Base-by-base conservation (phyloP, 2,888 invertebrate species). In the Pediacus dermestoides region DNA sequence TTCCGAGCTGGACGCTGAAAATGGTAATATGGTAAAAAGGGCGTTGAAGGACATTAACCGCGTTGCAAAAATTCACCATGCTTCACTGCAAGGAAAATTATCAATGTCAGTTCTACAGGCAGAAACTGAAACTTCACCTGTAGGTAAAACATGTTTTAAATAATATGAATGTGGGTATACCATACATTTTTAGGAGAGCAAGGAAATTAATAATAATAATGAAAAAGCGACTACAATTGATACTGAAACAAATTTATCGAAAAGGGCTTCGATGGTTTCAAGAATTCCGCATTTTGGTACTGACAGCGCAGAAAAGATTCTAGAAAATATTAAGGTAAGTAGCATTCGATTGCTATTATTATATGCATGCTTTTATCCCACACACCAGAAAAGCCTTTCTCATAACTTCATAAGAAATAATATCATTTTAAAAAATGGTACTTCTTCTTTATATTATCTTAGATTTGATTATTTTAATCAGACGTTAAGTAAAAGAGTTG, bases 1-100 rank as follows among this genome's bases (percentile, higher is more conserved):
- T 68, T 88, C 88, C 0, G 77, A 84, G 33, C 69, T 88, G 25
- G 78, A 78, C 18, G 78, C 81, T 0, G 89, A 89, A 66, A 89
- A 89, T 49, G 74, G 75, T 25, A 80, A 79, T 13, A 86, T 88
- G 79, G 78, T 86, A 10, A 70, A 76, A 1, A 74, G 77, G 25
- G 80, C 82, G 0, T 74, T 87, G 1, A 74, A 80, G 0, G 80
- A 82, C 53, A 80, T 85, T 0, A 89, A 89, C 58, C 72, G 77
- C 30, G 68, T 81, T 46, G 85, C 87, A 0, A 71, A 78, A 22
- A 78, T 85, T 32, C 78, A 84, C 44, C 85, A 87, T 60, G 70
- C 77, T 0, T 67, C 77, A 15, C 57, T 66, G 2, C 63, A 66
- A 48, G 68, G 67, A n/a, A 66, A 64, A 54, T 21, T 62, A 3